A percentile compares a stretch with the other conserved stretches of the same genome.
Evolutionary conservation across 2,888 invertebrate species (phyloP).

Genomic region (Cryptocephalus moraei): DNA sequence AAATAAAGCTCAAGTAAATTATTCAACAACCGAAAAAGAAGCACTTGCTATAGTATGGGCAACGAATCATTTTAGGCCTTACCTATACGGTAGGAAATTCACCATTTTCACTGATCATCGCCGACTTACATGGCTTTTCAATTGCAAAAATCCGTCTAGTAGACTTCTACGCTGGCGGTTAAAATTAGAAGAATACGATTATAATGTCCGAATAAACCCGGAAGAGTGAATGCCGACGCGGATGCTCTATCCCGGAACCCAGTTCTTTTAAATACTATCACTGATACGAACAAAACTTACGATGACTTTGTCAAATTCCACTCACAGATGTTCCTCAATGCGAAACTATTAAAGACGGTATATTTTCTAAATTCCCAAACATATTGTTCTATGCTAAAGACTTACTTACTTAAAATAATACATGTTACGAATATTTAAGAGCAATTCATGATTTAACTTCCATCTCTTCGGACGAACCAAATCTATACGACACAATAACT

Average conservation of each 20-base stretch:
- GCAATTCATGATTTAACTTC: too few species aligned
- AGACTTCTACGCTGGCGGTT: slow-evolving; percentile 24
- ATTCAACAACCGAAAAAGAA: not conserved
- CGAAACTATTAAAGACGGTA: too few species aligned
- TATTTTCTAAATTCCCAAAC: too few species aligned
- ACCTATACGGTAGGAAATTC: slow-evolving; percentile 30
- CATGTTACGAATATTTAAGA: too few species aligned
- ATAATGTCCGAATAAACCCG: slow-evolving; percentile 22
- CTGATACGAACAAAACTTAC: too few species aligned
- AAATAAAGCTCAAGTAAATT: not conserved
- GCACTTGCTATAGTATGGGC: not conserved
- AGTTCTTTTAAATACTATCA: too few species aligned
- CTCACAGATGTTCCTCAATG: too few species aligned
- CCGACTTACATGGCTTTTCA: slow-evolving; percentile 27
- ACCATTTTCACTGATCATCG: slow-evolving; percentile 30
- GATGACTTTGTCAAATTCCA: too few species aligned
- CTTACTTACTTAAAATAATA: too few species aligned
- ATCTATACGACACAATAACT: too few species aligned
- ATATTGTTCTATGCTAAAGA: too few species aligned
- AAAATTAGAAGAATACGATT: slow-evolving; percentile 24
- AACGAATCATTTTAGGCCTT: slow-evolving; percentile 28
- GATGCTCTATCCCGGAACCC: slow-evolving; percentile 16
- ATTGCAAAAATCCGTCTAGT: slow-evolving; percentile 20
- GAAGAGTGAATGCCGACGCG: slow-evolving; percentile 17
- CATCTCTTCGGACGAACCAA: too few species aligned